Evolutionary conservation across 1,140 invertebrate species (phyloP).

Genomic region (Drosophila bocqueti): DNA sequence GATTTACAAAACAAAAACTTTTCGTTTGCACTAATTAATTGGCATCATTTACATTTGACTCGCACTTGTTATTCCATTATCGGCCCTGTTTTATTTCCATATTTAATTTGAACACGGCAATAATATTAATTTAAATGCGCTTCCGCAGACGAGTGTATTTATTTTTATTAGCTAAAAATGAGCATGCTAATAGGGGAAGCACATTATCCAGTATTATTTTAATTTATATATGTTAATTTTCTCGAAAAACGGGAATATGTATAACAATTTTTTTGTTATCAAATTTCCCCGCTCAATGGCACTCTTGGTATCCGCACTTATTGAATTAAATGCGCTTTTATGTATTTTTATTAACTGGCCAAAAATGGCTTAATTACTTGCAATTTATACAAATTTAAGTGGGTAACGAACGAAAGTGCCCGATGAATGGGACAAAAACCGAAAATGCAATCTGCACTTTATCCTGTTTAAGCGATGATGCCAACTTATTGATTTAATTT

Average conservation of each 20-base stretch:
- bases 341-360: conserved; percentile 67
- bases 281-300: neutral
- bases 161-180: conserved; percentile 75
- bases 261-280: neutral
- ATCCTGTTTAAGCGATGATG: conserved; percentile 61
- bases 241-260: conserved; percentile 5
- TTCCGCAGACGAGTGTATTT: conserved; percentile 31
- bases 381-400: conserved; percentile 60
- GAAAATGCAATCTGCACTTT: conserved; percentile 32
- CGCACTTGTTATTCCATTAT: conserved; percentile 36
- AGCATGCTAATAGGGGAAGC: conserved; percentile 48
- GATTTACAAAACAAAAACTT: conserved; percentile 20
- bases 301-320: conserved; percentile 37
- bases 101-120: conserved; percentile 7
- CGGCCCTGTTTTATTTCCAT: neutral
- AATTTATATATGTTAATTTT: conserved; percentile 30
- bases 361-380: conserved; percentile 75
- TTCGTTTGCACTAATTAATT: conserved; percentile 31
- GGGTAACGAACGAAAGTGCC: conserved; percentile 19
- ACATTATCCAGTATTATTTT: conserved; percentile 28
- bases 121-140: conserved; percentile 39
- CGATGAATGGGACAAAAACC: neutral
- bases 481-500: conserved; percentile 75
- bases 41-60: conserved; percentile 45
- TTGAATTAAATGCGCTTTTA: conserved; percentile 57